Percentiles rank a stretch among this genome's conserved stretches.
phyloP scores from a whole-genome alignment of 2,797 vertebrate species.

The Centroberyx gerrardi region DNA sequence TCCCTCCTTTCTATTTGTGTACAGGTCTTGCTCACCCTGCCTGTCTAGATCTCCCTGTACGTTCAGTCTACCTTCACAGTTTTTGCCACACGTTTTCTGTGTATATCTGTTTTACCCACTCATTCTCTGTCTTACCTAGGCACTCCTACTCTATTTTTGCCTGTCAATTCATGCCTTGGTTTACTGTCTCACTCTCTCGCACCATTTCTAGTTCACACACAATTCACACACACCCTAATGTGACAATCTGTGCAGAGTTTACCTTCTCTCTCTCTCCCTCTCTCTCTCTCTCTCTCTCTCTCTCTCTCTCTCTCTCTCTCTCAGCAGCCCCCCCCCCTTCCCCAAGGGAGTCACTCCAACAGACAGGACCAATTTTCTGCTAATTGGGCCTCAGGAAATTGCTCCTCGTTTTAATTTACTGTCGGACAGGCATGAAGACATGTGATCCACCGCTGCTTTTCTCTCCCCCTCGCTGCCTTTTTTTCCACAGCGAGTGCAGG shows the following conservation, averaged over 20 bases:
- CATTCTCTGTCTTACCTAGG: slow-evolving; percentile 2
- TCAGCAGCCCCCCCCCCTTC: slow-evolving; percentile 37
- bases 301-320: slow-evolving; percentile 17
- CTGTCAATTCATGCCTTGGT: slow-evolving; percentile 8
- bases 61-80: background rate
- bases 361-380: slow-evolving; percentile 88
- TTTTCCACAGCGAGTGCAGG: slow-evolving; percentile 56
- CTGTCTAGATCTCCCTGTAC: background rate
- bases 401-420: slow-evolving; percentile 89
- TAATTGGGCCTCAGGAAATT: slow-evolving; percentile 90
- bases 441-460: slow-evolving; percentile 73
- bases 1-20: background rate
- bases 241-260: slow-evolving; percentile 49
- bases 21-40: background rate
- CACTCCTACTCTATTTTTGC: slow-evolving; percentile 4
- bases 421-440: slow-evolving; percentile 84
- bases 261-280: slow-evolving; percentile 27
- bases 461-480: slow-evolving; percentile 43
- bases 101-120: background rate
- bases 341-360: slow-evolving; percentile 78
- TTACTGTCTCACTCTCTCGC: background rate
- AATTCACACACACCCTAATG: slow-evolving; percentile 40
- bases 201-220: background rate
- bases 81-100: background rate
- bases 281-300: background rate